Percentiles rank a stretch among this genome's conserved stretches.
Conservation (phyloP, 2,113 vertebrate species). For the Pungitius pungitius region DNA sequence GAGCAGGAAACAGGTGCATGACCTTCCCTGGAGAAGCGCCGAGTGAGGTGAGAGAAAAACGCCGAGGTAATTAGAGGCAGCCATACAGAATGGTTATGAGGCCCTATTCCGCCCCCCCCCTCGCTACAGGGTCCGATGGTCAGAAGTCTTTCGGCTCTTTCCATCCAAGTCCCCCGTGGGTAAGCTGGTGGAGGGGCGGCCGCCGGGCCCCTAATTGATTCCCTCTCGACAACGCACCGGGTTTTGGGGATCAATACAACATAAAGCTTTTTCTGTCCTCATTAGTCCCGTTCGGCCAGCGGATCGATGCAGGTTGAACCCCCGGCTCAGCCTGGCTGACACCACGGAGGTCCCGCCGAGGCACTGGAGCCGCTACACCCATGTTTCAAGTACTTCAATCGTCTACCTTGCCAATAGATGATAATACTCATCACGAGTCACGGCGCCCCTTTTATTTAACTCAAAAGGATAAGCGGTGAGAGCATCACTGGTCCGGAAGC, state of each 20-base stretch:
- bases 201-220: slow-evolving; percentile 48
- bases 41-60: slow-evolving; percentile 64
- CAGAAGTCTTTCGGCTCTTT: slow-evolving; percentile 39
- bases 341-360: not conserved
- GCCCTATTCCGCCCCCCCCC: slow-evolving; percentile 22
- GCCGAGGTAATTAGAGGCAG: slow-evolving; percentile 62
- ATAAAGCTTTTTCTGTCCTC: slow-evolving; percentile 74
- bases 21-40: slow-evolving; percentile 57
- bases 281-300: slow-evolving; percentile 70
- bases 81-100: slow-evolving; percentile 61
- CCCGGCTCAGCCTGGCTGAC: slow-evolving; percentile 28
- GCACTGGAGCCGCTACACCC: not conserved
- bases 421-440: not conserved
- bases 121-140: slow-evolving; percentile 29
- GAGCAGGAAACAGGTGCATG: slow-evolving; percentile 34
- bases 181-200: slow-evolving; percentile 16
- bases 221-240: slow-evolving; percentile 27
- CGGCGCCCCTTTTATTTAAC: not conserved
- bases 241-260: slow-evolving; percentile 70
- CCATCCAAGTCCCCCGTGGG: slow-evolving; percentile 33
- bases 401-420: not conserved
- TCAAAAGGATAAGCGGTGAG: not conserved
- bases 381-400: not conserved
- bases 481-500: not conserved
- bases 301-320: slow-evolving; percentile 53